Evolutionary conservation across 92 coral and sea anemone species (phyloP), one percentile per base, ranked within the genome.

Genomic region (Epizoanthus illoricatus): DNA sequence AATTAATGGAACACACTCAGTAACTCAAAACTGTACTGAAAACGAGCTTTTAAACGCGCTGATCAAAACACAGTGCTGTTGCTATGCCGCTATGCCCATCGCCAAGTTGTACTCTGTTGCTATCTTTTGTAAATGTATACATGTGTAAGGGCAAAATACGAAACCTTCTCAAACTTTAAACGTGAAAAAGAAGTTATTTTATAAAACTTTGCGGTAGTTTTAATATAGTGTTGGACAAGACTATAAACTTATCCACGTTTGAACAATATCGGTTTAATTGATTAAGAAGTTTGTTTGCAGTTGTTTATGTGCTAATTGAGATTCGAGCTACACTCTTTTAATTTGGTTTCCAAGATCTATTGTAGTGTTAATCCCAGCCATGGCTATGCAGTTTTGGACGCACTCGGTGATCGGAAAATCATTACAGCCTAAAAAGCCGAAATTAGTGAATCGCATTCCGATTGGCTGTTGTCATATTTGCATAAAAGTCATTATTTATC

Each of bases 31-130:
- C n/a, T 42, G 24, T 59, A 21, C 42, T 60, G 36, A 42, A 45
- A 62, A 78, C 2, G 82, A 63, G 33, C 59, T 43, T 63, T 78
- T 78, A 12, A 75, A 16, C 60, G 16, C 72, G 82, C 71, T 58
- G 41, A 62, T 43, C 45, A 74, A 23, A 57, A 78, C 62, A 63
- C 72, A 78, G n/a, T 4, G 12, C 15, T 11, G 56, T 52, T 52
- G 56, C 56, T 3, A 52, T 11, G 56, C 12, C 3, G 0, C 56
- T n/a, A 52, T 10, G 56, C 12, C 42, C 71, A 72, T 78, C 65
- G 43, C 61, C 67, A 78, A 43, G 82, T 16, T 43, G 67, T 63
- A n/a, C n/a, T 45, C 0, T 45, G 52, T 6, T 45, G 56, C 12
- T 13, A 52, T 6, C 56, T 12, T 12, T 52, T 52, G 56, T 52